These are phyloP conservation scores for Andrena minutula DNA, from an alignment of 2,888 invertebrate species.

Conservation along the genomic window DNA sequence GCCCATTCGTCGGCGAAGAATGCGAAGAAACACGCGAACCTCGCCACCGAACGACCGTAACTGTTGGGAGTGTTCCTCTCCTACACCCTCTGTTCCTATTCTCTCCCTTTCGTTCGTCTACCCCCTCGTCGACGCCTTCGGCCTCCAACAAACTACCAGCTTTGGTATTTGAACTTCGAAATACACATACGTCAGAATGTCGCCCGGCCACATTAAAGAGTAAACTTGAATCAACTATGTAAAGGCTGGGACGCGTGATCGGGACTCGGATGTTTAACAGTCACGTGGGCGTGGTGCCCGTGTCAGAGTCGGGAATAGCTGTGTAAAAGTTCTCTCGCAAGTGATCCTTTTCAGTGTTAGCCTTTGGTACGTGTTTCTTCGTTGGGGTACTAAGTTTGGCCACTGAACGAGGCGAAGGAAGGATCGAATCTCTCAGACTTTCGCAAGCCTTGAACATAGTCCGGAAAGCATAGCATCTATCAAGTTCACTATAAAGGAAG, in stretches of 20 bases:
- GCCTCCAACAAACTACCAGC: slow-evolving; percentile 36
- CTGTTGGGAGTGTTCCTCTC: not conserved
- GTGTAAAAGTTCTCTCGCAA: no score
- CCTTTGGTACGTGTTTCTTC: no score
- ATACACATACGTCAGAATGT: not conserved
- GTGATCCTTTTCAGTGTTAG: no score
- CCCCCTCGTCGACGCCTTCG: slow-evolving; percentile 33
- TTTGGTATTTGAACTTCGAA: slow-evolving; percentile 43
- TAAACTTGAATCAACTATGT: slow-evolving; percentile 26
- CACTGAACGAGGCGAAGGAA: no score
- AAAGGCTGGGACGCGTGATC: slow-evolving; percentile 9
- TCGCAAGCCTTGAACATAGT: not conserved
- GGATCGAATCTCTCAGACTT: no score
- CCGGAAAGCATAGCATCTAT: not conserved
- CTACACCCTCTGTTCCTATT: slow-evolving; percentile 7
- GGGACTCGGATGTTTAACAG: not conserved
- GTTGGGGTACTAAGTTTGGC: no score
- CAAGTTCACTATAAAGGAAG: no score
- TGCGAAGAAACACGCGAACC: slow-evolving; percentile 63
- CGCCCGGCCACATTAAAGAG: not conserved
- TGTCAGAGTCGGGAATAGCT: no score
- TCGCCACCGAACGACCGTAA: slow-evolving; percentile 17
- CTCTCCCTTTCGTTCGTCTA: not conserved
- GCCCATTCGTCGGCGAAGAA: slow-evolving; percentile 60
- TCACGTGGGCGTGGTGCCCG: not conserved